Evolutionary conservation across 1,140 invertebrate genomes (phyloP).

Genomic region (Druon quercuslanigerum): DNA sequence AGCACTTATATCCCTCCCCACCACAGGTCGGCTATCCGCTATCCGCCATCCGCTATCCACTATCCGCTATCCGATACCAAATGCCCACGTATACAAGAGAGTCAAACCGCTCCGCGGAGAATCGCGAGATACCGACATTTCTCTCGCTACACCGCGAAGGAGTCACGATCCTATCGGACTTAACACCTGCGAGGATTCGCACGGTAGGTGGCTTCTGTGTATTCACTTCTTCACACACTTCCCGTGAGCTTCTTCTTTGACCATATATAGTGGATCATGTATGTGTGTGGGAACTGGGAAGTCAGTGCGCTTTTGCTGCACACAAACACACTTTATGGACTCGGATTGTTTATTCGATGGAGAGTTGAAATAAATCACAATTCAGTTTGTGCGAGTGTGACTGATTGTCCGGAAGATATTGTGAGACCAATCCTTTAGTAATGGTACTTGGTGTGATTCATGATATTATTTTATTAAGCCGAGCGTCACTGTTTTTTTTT

Average conservation of each 20-base stretch:
- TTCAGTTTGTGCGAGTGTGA: constrained; percentile 19
- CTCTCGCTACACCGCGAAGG: constrained; percentile 34
- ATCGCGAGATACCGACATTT: constrained; percentile 41
- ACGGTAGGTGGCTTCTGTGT: constrained; percentile 52
- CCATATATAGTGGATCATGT: background rate
- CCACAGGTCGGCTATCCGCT: constrained; percentile 15
- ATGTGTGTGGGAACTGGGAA: no score
- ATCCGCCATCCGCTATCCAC: constrained; percentile 24
- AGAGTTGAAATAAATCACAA: constrained; percentile 21
- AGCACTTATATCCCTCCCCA: constrained; percentile 5
- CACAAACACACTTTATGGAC: background rate
- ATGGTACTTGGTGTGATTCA: no score
- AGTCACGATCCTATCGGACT: constrained; percentile 52
- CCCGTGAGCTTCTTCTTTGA: background rate
- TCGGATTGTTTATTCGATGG: background rate
- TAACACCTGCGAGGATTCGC: constrained; percentile 60
- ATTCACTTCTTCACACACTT: background rate
- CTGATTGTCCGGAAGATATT: background rate
- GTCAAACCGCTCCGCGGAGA: constrained; percentile 44
- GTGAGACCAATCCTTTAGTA: constrained; percentile 1
- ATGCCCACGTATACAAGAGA: constrained; percentile 43
- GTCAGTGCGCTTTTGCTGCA: constrained; percentile 1
- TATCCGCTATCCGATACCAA: constrained; percentile 38
- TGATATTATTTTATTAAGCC: no score
- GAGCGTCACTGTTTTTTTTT: no score